A percentile compares a stretch with the other conserved stretches of the same genome.
These are phyloP conservation scores for Andrena dorsata DNA, from an alignment of 2,888 invertebrate species.

Conservation along the genomic window DNA sequence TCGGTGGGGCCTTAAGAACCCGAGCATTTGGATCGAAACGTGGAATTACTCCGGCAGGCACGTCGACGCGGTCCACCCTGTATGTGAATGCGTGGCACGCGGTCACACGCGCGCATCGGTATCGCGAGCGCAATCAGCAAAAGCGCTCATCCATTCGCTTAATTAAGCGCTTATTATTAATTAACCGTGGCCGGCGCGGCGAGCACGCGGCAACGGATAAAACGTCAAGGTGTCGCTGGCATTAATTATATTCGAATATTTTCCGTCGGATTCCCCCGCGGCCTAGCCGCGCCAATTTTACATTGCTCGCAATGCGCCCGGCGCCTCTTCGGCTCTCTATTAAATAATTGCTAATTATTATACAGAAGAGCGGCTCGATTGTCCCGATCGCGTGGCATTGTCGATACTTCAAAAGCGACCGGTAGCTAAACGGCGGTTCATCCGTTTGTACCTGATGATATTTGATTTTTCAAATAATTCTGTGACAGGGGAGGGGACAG, in stretches of 20 bases:
- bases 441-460: not conserved
- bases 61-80: constrained; percentile 7
- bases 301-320: constrained; percentile 16
- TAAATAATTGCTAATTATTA: constrained; percentile 49
- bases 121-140: constrained; percentile 66
- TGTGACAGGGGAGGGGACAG: not conserved
- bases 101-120: constrained; percentile 27
- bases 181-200: constrained; percentile 64
- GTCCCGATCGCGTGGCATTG: not conserved
- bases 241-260: constrained; percentile 70
- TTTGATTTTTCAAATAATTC: constrained; percentile 32
- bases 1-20: too few species aligned
- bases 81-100: constrained; percentile 22
- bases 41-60: too few species aligned
- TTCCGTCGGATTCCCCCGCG: constrained; percentile 33
- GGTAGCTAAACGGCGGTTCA: too few species aligned
- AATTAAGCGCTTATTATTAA: constrained; percentile 77
- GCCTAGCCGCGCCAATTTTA: constrained; percentile 15
- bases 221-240: constrained; percentile 70
- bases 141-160: constrained; percentile 73
- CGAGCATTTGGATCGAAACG: too few species aligned
- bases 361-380: not conserved
- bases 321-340: constrained; percentile 32
- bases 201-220: constrained; percentile 66
- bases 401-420: constrained; percentile 1